Evolutionary conservation across 2,888 invertebrate species (phyloP).

Genomic region (Willowsia nigromaculata): DNA sequence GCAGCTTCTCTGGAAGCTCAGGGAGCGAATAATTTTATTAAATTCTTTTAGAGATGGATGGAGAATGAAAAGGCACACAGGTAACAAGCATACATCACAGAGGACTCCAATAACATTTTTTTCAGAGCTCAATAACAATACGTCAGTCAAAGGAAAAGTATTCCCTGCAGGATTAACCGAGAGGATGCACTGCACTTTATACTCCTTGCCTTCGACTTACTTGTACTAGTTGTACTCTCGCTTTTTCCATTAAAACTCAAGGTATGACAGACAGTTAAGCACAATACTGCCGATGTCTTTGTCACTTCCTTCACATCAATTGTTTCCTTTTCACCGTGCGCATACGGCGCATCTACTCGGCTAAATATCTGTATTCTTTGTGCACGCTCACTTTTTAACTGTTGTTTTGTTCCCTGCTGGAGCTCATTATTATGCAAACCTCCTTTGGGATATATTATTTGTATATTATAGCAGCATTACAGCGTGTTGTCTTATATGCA

Average conservation of each 20-base stretch:
- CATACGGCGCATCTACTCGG: neutral
- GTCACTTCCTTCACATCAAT: slow-evolving; percentile 52
- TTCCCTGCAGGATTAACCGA: slow-evolving; percentile 45
- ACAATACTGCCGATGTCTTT: slow-evolving; percentile 62
- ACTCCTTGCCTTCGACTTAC: too few relatives aligned
- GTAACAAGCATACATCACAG: slow-evolving; percentile 8
- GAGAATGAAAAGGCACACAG: neutral
- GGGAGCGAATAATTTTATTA: slow-evolving; percentile 1
- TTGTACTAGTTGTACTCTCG: too few relatives aligned
- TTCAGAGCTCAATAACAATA: slow-evolving; percentile 47
- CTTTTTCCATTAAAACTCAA: neutral
- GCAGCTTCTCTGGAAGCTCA: slow-evolving; percentile 34
- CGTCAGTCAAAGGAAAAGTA: slow-evolving; percentile 42
- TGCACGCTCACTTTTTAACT: neutral
- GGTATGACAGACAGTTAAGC: slow-evolving; percentile 30
- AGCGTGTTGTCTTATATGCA: too few relatives aligned
- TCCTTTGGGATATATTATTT: slow-evolving; percentile 56
- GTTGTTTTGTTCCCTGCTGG: slow-evolving; percentile 45
- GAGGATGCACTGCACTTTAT: too few relatives aligned
- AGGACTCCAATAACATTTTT: slow-evolving; percentile 21
- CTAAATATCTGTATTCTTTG: neutral
- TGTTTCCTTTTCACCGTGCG: slow-evolving; percentile 57
- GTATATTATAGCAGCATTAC: neutral
- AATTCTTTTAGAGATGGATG: neutral
- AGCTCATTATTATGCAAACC: slow-evolving; percentile 59